phyloP scores from a whole-genome alignment of 1,140 invertebrate species.

The Lepidotrigona ventralis region DNA sequence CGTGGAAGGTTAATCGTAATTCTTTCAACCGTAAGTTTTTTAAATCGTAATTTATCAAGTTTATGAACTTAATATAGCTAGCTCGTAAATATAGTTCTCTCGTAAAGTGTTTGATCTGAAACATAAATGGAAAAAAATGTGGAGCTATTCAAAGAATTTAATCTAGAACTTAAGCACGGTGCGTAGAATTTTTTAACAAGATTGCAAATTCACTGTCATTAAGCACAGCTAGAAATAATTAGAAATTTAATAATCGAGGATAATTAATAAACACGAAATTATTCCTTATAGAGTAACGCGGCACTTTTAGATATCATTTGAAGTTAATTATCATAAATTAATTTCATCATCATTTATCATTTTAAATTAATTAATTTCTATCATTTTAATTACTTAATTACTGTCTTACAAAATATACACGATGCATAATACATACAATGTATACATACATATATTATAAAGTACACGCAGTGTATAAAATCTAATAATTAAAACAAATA shows the following conservation, averaged over 20 bases:
- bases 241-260: not conserved
- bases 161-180: not conserved
- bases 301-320: no score
- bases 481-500: no score
- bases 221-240: not conserved
- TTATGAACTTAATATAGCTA: not conserved
- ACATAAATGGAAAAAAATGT: not conserved
- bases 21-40: not conserved
- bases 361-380: no score
- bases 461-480: no score
- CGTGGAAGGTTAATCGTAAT: not conserved
- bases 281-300: not conserved
- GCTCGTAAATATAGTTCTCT: not conserved
- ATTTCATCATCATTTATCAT: no score
- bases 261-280: not conserved
- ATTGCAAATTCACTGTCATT: not conserved
- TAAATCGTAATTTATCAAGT: not conserved
- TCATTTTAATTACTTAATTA: no score
- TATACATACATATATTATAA: no score
- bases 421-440: no score
- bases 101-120: not conserved
- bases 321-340: no score
- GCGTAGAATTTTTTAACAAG: slow-evolving; percentile 1
- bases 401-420: no score
- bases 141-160: not conserved